These are phyloP conservation scores for Nephrotoma guestfalica DNA, from an alignment of 2,888 invertebrate genomes.

Conservation along the genomic window DNA sequence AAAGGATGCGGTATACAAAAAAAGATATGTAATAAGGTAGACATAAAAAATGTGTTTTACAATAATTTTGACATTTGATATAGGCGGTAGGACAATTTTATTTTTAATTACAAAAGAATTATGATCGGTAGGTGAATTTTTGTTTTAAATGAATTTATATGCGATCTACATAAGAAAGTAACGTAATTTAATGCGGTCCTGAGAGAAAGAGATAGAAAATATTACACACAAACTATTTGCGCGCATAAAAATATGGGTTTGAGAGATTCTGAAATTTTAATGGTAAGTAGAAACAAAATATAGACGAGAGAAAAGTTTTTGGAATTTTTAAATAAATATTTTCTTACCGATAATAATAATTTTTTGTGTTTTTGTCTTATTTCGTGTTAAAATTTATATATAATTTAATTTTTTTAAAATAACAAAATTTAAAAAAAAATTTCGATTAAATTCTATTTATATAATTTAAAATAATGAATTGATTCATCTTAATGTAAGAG, in stretches of 20 bases:
- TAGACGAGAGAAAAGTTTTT: background rate
- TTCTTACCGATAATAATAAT: background rate
- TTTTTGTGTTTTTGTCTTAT: background rate
- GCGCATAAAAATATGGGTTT: background rate
- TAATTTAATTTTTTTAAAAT: background rate
- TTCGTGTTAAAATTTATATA: background rate
- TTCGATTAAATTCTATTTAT: background rate
- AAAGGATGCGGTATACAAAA: background rate
- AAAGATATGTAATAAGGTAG: background rate
- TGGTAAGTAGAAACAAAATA: background rate
- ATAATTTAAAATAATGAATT: background rate
- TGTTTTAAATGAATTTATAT: background rate
- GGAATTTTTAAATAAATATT: background rate
- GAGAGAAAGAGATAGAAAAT: too few relatives aligned
- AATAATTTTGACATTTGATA: background rate
- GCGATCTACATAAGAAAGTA: background rate
- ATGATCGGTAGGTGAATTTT: background rate
- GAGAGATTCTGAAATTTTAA: background rate
- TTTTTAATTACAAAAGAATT: background rate
- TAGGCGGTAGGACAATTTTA: background rate
- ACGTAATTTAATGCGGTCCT: too few relatives aligned
- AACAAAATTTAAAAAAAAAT: background rate
- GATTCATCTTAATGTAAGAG: background rate
- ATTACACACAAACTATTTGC: background rate
- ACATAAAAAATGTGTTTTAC: background rate